Evolutionary conservation across 2,113 vertebrate genomes (phyloP), one percentile per base, ranked within the genome.

Genomic region (Hypomesus transpacificus): DNA sequence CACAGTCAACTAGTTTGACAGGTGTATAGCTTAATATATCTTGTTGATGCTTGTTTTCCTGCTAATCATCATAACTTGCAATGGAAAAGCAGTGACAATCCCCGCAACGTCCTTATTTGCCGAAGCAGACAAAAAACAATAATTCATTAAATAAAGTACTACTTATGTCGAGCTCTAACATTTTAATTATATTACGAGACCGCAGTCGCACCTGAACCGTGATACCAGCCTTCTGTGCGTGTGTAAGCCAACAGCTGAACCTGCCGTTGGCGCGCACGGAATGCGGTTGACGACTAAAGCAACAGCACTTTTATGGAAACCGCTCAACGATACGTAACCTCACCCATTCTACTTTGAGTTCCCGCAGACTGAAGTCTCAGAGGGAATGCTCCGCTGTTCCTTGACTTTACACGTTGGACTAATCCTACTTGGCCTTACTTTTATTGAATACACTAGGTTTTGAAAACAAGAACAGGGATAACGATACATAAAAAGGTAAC

Each of bases 231-330:
- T 60, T 57, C 61, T 75, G 69, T 76, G 83, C 76, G 83, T 31
- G 65, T 68, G 80, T 54, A 72, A 52, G 68, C 87, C 88, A 88
- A 92, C 95, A 96, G 95, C 95, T 96, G 95, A 94, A 83, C 85
- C 86, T 85, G 87, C 76, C 71, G 86, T 79, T 91, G 91, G 90
- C 90, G 88, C 88, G 94, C 81, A 76, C 84, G 94, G 94, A 94
- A 96, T 96, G 94, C 89, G 82, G 90, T 89, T 83, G 87, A 89
- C 80, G 87, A 89, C 91, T 74, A 86, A 91, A 87, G 88, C 92
- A 95, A 86, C 91, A 87, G 88, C 92, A 95, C 94, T 95, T 97
- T 95, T 95, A 95, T 95, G 94, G 95, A 94, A 94, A 94, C 87
- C 82, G 88, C 84, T 80, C 85, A 82, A 58, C 74, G 85, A 76